Conservation (phyloP, 2,888 invertebrate genomes). For the Tanytarsus gracilentus region DNA sequence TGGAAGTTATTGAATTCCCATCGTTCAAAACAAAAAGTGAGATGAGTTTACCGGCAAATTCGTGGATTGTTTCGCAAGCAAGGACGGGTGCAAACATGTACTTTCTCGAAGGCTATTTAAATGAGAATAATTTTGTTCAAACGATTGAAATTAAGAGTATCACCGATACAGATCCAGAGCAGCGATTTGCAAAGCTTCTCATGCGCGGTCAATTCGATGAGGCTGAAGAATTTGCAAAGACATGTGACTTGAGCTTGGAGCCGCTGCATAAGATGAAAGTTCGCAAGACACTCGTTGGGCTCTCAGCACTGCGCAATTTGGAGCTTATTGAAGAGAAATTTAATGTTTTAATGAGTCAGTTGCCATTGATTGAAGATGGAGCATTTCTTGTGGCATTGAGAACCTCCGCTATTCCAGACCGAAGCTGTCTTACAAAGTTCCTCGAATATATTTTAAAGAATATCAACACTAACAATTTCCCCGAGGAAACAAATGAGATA, state of each 20-base stretch:
- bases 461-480: slow-evolving; percentile 34
- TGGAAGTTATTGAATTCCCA: slow-evolving; percentile 41
- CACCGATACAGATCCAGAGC: slow-evolving; percentile 41
- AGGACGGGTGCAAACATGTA: slow-evolving; percentile 41
- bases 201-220: slow-evolving; percentile 41
- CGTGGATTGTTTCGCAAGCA: slow-evolving; percentile 41
- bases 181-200: slow-evolving; percentile 41
- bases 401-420: slow-evolving; percentile 37
- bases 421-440: slow-evolving; percentile 36
- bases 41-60: slow-evolving; percentile 35
- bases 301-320: slow-evolving; percentile 32
- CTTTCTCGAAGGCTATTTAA: slow-evolving; percentile 36
- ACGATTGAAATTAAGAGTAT: slow-evolving; percentile 41
- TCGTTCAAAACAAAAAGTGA: slow-evolving; percentile 39
- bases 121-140: slow-evolving; percentile 34
- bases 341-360: slow-evolving; percentile 34
- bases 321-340: slow-evolving; percentile 35
- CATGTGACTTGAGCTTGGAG: slow-evolving; percentile 40
- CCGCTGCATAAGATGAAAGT: slow-evolving; percentile 41
- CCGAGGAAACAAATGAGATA: slow-evolving; percentile 37
- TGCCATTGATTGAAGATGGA: slow-evolving; percentile 37
- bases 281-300: slow-evolving; percentile 36
- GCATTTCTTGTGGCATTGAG: slow-evolving; percentile 38
- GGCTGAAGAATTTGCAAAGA: slow-evolving; percentile 41
- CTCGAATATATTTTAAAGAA: slow-evolving; percentile 37